These are phyloP conservation scores for Daktulosphaira vitifoliae DNA, from an alignment of 1,140 invertebrate genomes.

Conservation along the genomic window DNA sequence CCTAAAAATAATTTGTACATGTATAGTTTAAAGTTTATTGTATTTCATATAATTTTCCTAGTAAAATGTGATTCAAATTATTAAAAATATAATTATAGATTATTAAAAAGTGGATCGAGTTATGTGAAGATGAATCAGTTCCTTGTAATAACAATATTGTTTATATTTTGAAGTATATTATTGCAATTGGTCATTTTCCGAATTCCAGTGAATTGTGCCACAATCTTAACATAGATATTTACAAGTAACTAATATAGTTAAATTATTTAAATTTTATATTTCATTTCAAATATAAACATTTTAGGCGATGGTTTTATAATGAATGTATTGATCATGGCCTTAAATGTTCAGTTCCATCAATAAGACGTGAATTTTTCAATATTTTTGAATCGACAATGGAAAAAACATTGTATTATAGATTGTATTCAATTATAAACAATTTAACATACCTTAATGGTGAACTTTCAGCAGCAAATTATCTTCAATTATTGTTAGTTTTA, in stretches of 20 bases:
- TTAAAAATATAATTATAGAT: too few species aligned
- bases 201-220: background rate
- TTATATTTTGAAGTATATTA: constrained; percentile 5
- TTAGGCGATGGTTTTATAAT: background rate
- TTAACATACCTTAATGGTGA: background rate
- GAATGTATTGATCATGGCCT: constrained; percentile 22
- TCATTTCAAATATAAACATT: constrained; percentile 4
- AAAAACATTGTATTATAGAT: background rate
- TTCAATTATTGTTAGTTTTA: background rate
- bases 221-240: constrained; percentile 15
- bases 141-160: background rate
- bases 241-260: background rate
- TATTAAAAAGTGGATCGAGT: constrained; percentile 2
- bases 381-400: constrained; percentile 4
- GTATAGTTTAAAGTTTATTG: too few species aligned
- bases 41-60: too few species aligned
- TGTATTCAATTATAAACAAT: background rate
- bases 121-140: constrained; percentile 8
- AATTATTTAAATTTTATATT: background rate
- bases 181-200: background rate
- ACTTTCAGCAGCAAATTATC: constrained; percentile 4
- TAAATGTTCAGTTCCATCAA: background rate
- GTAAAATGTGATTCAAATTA: too few species aligned
- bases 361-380: constrained; percentile 8
- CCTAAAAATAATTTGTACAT: too few species aligned